These are phyloP conservation scores for Brachypalpus laphriformis DNA, from an alignment of 2,888 invertebrate species.

Conservation along the genomic window DNA sequence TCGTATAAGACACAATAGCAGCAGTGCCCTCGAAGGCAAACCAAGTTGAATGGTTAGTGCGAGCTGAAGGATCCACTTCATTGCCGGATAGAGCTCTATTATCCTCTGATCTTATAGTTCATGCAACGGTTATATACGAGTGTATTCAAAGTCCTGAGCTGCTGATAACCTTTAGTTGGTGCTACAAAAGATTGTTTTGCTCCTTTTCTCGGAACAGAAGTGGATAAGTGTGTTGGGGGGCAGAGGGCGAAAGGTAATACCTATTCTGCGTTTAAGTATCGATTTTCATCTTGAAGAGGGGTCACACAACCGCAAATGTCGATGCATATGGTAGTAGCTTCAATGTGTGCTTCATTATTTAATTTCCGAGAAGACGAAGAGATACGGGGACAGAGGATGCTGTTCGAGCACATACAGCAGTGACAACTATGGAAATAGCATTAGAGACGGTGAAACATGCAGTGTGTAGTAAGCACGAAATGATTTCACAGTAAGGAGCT, in stretches of 20 bases:
- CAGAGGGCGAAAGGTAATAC: not conserved
- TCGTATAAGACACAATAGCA: slow-evolving; percentile 29
- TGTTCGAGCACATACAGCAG: not conserved
- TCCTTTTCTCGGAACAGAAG: slow-evolving; percentile 7
- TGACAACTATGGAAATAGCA: slow-evolving; percentile 35
- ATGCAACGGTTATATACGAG: not conserved
- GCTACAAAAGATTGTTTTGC: slow-evolving; percentile 12
- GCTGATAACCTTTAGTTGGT: slow-evolving; percentile 35
- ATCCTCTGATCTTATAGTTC: slow-evolving; percentile 36
- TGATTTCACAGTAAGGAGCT: not conserved
- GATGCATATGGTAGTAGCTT: slow-evolving; percentile 35
- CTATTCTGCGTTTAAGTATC: slow-evolving; percentile 34
- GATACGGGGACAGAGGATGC: slow-evolving; percentile 3
- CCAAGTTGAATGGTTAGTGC: slow-evolving; percentile 34
- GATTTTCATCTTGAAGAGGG: slow-evolving; percentile 41
- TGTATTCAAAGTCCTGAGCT: slow-evolving; percentile 13
- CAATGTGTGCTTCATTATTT: slow-evolving; percentile 60
- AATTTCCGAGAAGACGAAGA: slow-evolving; percentile 40
- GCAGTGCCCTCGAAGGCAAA: not conserved
- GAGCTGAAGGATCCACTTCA: slow-evolving; percentile 17
- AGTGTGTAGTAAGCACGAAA: slow-evolving; percentile 14
- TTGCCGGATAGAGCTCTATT: slow-evolving; percentile 20
- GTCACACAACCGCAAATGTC: slow-evolving; percentile 34
- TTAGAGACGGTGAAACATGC: not conserved
- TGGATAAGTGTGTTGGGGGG: not conserved